Base-by-base conservation (phyloP, 2,888 invertebrate species). In the Diogma glabrata region DNA sequence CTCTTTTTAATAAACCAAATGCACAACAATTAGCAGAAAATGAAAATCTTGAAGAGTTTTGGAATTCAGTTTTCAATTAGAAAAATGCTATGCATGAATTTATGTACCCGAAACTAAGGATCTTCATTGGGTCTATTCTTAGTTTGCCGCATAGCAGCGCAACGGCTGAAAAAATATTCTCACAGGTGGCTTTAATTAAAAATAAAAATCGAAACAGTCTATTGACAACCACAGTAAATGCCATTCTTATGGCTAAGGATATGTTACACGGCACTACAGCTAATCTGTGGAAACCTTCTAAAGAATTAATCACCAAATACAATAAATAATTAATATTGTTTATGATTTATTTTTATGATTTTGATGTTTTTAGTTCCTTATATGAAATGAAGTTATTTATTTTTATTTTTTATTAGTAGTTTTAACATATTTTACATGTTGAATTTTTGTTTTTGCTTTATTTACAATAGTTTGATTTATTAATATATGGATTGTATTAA, bases 281-380 rank as follows among this genome's bases (percentile, higher is more conserved):
- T 33, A 33, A 14, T 33, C 4, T 4, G 10, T 33, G 33, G 33
- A 33, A 12, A 3, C 23, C 45, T 12, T 23, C 45, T n/a, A 23
- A 45, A 9, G 23, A n/a, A n/a, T 23, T 45, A 23, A 12, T 45
- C 12, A 45, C 22, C 22, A n/a, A 12, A 23, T 45, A 45, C n/a
- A 19, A 45, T 45, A 45, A 45, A 45, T 23, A n/a, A 45, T 5
- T 45, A n/a, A 45, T 14, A n/a, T n/a, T n/a, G n/a, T n/a, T n/a
- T n/a, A n/a, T n/a, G n/a, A n/a, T n/a, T n/a, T n/a, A n/a, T n/a
- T n/a, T n/a, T n/a, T n/a, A n/a, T n/a, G n/a, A n/a, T n/a, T n/a
- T n/a, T n/a, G n/a, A n/a, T n/a, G n/a, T n/a, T n/a, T n/a, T n/a
- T n/a, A n/a, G n/a, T n/a, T n/a, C n/a, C n/a, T n/a, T n/a, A n/a